Evolutionary conservation across 2,113 vertebrate species (phyloP).

Genomic region (Cyprinodon tularosa): DNA sequence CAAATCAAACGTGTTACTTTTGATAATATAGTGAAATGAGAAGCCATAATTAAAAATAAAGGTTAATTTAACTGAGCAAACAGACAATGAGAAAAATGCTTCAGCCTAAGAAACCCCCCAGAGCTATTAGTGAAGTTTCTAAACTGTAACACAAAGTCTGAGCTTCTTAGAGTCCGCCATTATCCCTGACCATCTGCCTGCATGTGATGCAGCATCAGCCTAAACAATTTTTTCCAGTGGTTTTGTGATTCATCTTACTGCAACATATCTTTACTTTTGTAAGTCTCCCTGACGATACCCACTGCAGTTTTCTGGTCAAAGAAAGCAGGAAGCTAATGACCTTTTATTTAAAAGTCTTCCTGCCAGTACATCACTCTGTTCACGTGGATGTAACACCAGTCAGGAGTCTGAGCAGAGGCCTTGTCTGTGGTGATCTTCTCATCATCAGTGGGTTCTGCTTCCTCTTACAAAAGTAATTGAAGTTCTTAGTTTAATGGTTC

Average conservation of each 20-base stretch:
- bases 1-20: too few species aligned
- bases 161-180: background rate
- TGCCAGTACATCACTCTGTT: background rate
- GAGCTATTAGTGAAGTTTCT: background rate
- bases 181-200: background rate
- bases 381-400: background rate
- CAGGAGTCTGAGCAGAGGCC: background rate
- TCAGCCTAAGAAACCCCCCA: background rate
- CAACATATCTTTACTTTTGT: background rate
- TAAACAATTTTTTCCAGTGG: conserved; percentile 31
- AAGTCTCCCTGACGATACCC: background rate
- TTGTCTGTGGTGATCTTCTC: too few species aligned
- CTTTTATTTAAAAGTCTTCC: background rate
- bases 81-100: background rate
- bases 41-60: too few species aligned
- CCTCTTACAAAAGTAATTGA: too few species aligned
- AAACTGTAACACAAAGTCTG: background rate
- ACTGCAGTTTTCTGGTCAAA: background rate
- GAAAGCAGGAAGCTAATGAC: background rate
- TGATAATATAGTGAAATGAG: too few species aligned
- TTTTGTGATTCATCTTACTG: conserved; percentile 19
- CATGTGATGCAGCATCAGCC: conserved; percentile 37
- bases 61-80: too few species aligned
- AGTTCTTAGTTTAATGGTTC: too few species aligned
- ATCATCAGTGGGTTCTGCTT: too few species aligned